Percentiles rank a stretch among this genome's conserved stretches.
phyloP scores from a whole-genome alignment of 2,113 vertebrate species.

The Thunnus thynnus region DNA sequence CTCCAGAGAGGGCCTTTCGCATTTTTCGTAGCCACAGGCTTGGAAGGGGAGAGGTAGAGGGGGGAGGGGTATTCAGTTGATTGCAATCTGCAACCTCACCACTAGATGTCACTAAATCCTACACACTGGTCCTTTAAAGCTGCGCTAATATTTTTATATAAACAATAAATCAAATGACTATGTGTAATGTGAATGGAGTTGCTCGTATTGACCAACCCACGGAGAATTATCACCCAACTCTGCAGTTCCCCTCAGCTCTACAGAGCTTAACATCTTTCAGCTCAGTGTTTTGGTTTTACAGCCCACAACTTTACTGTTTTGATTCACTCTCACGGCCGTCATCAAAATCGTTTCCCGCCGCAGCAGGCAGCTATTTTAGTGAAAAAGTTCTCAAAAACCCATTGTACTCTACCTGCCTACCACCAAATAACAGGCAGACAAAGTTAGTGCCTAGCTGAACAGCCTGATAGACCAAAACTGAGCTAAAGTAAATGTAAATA shows the following conservation, averaged over 20 bases:
- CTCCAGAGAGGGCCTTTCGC: no score
- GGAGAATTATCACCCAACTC: not conserved
- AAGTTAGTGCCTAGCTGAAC: no score
- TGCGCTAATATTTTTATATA: not conserved
- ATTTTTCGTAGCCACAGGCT: no score
- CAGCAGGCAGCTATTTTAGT: not conserved
- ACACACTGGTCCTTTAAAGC: not conserved
- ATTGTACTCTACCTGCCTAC: not conserved
- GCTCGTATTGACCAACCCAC: not conserved
- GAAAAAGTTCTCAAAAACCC: not conserved
- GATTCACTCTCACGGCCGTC: not conserved
- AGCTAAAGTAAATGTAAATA: no score
- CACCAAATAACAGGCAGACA: not conserved
- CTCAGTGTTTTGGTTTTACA: not conserved
- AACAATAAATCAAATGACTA: not conserved
- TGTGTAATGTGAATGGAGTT: not conserved
- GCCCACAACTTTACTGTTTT: not conserved
- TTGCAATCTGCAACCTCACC: no score
- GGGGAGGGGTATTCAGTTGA: no score
- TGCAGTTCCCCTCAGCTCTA: not conserved
- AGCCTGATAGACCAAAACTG: no score
- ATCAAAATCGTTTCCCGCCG: not conserved
- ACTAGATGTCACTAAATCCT: no score
- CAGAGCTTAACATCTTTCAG: not conserved
- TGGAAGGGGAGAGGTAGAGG: no score